phyloP scores from a whole-genome alignment of 2,888 invertebrate species.

The Campaea margaritaria region DNA sequence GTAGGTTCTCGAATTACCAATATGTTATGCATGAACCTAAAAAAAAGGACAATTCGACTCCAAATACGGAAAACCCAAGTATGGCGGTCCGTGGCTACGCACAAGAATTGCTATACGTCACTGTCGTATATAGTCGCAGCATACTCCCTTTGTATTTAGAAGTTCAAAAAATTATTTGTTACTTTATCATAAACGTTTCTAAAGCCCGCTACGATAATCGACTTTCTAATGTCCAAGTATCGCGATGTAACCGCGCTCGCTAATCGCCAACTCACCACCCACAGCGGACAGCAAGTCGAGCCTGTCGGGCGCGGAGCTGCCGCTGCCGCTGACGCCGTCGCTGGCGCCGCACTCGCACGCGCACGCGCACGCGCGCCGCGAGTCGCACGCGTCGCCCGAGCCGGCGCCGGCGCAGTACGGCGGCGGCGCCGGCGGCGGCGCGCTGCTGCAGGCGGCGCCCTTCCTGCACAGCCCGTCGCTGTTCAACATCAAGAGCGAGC shows the following conservation, averaged over 20 bases:
- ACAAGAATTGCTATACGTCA: too few species aligned
- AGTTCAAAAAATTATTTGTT: too few species aligned
- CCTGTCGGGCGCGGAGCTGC: constrained; percentile 77
- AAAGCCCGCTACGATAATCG: background rate
- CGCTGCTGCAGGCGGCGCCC: constrained; percentile 47
- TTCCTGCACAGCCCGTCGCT: constrained; percentile 70
- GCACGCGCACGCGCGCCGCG: constrained; percentile 73
- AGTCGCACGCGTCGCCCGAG: constrained; percentile 51
- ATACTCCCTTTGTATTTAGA: too few species aligned
- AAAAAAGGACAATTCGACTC: background rate
- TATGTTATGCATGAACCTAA: background rate
- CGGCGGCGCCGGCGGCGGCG: constrained; percentile 40
- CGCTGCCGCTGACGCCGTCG: constrained; percentile 67
- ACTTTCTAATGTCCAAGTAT: too few species aligned
- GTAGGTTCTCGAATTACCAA: constrained; percentile 45
- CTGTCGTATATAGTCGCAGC: too few species aligned
- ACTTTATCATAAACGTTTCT: too few species aligned
- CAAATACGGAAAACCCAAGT: too few species aligned
- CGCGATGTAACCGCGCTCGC: too few species aligned
- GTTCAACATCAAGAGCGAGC: constrained; percentile 81
- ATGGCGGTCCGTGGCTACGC: too few species aligned
- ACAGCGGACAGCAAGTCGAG: constrained; percentile 69
- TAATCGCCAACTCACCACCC: background rate
- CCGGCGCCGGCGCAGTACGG: constrained; percentile 44
- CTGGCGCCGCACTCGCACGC: constrained; percentile 80